phyloP scores from a whole-genome alignment of 2,888 invertebrate genomes.

The Galeruca laticollis region DNA sequence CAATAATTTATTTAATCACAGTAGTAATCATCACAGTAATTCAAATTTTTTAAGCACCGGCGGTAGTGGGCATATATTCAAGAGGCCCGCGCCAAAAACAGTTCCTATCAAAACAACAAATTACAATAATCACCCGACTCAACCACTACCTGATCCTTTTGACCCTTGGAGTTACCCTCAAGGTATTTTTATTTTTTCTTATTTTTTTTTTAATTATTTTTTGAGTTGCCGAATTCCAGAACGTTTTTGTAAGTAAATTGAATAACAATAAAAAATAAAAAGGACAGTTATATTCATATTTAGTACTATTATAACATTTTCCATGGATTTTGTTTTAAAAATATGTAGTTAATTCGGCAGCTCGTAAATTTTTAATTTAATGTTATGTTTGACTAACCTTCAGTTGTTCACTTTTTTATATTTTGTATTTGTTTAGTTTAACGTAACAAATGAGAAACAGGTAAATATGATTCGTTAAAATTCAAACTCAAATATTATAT shows the following conservation, averaged over 20 bases:
- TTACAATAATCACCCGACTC: slow-evolving; percentile 47
- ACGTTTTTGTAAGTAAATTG: not conserved
- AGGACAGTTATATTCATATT: not conserved
- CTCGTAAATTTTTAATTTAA: slow-evolving; percentile 51
- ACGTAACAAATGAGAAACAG: slow-evolving; percentile 11
- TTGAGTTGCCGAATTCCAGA: slow-evolving; percentile 36
- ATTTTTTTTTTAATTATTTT: slow-evolving; percentile 25
- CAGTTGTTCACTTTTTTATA: slow-evolving; percentile 48
- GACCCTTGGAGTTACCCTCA: slow-evolving; percentile 74
- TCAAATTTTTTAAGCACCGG: slow-evolving; percentile 46
- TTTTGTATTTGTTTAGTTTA: slow-evolving; percentile 7
- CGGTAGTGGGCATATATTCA: slow-evolving; percentile 54
- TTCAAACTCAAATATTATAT: too few species aligned
- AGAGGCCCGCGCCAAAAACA: slow-evolving; percentile 57
- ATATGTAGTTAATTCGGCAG: slow-evolving; percentile 56
- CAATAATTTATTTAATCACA: slow-evolving; percentile 49
- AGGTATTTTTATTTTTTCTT: slow-evolving; percentile 67
- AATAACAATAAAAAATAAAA: not conserved
- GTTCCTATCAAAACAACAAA: slow-evolving; percentile 63
- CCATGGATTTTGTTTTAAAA: not conserved
- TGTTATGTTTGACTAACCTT: slow-evolving; percentile 50
- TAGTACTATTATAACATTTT: not conserved
- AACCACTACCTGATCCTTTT: slow-evolving; percentile 66
- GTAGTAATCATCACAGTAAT: slow-evolving; percentile 51
- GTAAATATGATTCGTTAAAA: not conserved